These are phyloP conservation scores for Tetropium fuscum DNA, from an alignment of 2,888 invertebrate species.

Conservation along the genomic window DNA sequence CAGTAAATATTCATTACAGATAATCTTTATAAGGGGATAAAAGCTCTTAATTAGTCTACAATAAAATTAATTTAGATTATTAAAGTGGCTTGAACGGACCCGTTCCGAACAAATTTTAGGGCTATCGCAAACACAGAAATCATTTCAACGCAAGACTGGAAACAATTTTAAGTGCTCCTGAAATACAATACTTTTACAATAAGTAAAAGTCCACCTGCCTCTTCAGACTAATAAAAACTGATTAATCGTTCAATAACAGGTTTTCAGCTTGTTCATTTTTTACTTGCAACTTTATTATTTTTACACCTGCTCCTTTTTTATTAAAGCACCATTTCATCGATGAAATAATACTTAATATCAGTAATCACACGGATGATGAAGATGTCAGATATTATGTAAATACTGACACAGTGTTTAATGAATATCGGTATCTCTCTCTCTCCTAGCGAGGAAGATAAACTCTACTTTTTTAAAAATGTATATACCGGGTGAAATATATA, in stretches of 20 bases:
- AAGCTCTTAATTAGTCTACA: slow-evolving; percentile 56
- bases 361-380: slow-evolving; percentile 29
- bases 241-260: slow-evolving; percentile 25
- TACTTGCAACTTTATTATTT: slow-evolving; percentile 8
- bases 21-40: slow-evolving; percentile 56
- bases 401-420: not conserved
- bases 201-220: slow-evolving; percentile 36
- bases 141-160: slow-evolving; percentile 46
- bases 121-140: slow-evolving; percentile 52
- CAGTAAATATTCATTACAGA: slow-evolving; percentile 56
- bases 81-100: slow-evolving; percentile 42
- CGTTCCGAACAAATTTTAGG: slow-evolving; percentile 48
- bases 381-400: slow-evolving; percentile 22
- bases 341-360: slow-evolving; percentile 25
- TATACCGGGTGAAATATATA: too few species aligned
- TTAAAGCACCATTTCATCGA: slow-evolving; percentile 30
- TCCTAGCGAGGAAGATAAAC: too few species aligned
- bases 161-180: slow-evolving; percentile 38
- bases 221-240: slow-evolving; percentile 26
- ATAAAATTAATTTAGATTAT: slow-evolving; percentile 55
- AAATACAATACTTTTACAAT: slow-evolving; percentile 30
- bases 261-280: slow-evolving; percentile 16
- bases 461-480: not conserved
- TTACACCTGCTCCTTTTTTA: slow-evolving; percentile 41
- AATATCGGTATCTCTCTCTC: not conserved